These are phyloP conservation scores for Branchinecta lynchi DNA, from an alignment of 1,140 invertebrate species.

Conservation along the genomic window DNA sequence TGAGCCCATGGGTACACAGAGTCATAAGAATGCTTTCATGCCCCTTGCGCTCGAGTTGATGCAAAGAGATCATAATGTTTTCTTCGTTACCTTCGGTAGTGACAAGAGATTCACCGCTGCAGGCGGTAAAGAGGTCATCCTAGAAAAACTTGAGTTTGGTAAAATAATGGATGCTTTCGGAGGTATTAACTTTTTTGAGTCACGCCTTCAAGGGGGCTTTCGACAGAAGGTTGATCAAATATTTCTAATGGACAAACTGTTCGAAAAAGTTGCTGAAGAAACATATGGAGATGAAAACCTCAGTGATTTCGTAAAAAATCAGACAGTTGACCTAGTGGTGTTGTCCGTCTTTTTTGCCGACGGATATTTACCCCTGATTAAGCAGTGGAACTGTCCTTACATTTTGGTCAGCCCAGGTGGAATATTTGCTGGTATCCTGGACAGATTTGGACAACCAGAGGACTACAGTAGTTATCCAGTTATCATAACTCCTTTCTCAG, in stretches of 20 bases:
- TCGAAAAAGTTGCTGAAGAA: too few species aligned
- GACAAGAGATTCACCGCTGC: background rate
- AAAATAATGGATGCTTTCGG: background rate
- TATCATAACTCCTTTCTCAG: constrained; percentile 22
- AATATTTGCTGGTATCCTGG: constrained; percentile 23
- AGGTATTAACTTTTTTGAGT: background rate
- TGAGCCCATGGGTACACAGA: constrained; percentile 15
- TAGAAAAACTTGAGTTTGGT: background rate
- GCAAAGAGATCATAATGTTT: constrained; percentile 35
- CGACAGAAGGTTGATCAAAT: background rate
- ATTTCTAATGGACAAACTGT: background rate
- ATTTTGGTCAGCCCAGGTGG: constrained; percentile 19
- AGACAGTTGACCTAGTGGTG: constrained; percentile 26
- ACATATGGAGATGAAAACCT: too few species aligned
- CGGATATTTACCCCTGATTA: background rate
- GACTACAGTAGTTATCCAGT: constrained; percentile 24
- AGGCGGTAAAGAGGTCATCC: background rate
- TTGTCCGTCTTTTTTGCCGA: constrained; percentile 15
- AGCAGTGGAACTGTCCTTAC: constrained; percentile 19
- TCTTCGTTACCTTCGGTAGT: constrained; percentile 18
- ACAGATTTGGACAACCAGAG: constrained; percentile 25
- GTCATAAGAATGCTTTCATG: constrained; percentile 22
- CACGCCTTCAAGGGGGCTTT: background rate
- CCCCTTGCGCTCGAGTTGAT: constrained; percentile 33
- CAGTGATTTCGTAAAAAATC: constrained; percentile 20